These are phyloP conservation scores for Caenorhabditis plicata DNA, from an alignment of 2,888 invertebrate species.

Conservation along the genomic window DNA sequence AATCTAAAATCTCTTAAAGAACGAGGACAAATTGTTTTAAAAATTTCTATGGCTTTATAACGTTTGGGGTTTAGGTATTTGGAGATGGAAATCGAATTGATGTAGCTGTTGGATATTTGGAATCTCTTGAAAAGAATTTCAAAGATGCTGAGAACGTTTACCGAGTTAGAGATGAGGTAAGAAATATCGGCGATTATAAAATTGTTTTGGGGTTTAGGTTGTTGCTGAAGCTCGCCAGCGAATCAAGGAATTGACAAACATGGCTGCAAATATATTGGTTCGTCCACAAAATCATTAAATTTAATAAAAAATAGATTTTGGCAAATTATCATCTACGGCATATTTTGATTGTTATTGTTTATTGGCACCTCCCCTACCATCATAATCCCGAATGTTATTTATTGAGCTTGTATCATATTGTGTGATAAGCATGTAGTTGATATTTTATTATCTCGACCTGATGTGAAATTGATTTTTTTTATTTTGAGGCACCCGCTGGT, in stretches of 20 bases:
- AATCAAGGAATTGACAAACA: conserved; percentile 34
- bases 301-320: too few relatives aligned
- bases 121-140: conserved; percentile 25
- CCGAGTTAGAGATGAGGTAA: conserved; percentile 44
- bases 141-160: conserved; percentile 39
- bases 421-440: too few relatives aligned
- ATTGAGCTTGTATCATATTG: too few relatives aligned
- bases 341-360: too few relatives aligned
- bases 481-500: too few relatives aligned
- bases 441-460: too few relatives aligned
- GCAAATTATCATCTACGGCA: too few relatives aligned
- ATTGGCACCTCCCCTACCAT: too few relatives aligned
- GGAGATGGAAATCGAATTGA: conserved; percentile 39
- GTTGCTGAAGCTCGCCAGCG: conserved; percentile 41
- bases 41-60: background rate
- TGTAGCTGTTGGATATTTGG: conserved; percentile 32
- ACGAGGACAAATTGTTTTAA: conserved; percentile 28
- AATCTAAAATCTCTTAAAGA: conserved; percentile 25
- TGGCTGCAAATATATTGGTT: conserved; percentile 37
- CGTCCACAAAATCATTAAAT: conserved; percentile 25
- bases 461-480: too few relatives aligned
- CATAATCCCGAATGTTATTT: too few relatives aligned
- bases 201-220: conserved; percentile 13
- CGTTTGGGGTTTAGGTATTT: conserved; percentile 22
- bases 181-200: background rate